Evolutionary conservation across 2,888 invertebrate genomes (phyloP).

Genomic region (Sclerodermus sp.): DNA sequence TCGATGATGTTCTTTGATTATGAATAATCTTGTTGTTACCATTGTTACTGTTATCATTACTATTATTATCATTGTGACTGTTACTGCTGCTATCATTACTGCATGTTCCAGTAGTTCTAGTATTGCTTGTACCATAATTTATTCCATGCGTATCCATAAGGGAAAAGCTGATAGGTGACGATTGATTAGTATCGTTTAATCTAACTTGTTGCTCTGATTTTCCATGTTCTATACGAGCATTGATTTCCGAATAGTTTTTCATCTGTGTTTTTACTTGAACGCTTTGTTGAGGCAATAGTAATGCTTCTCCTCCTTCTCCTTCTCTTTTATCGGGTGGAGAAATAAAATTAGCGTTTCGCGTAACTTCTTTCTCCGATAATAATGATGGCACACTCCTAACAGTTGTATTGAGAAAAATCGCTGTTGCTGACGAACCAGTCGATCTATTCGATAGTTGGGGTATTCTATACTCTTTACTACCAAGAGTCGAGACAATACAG

Average conservation of each 20-base stretch:
- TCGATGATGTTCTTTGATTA: slow-evolving; percentile 39
- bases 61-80: too few species aligned
- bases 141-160: slow-evolving; percentile 72
- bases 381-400: slow-evolving; percentile 41
- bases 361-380: slow-evolving; percentile 55
- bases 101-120: slow-evolving; percentile 24
- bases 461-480: slow-evolving; percentile 67
- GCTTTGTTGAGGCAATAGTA: slow-evolving; percentile 26
- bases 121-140: slow-evolving; percentile 64
- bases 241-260: slow-evolving; percentile 74
- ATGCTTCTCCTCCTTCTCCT: too few species aligned
- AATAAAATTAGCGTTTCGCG: slow-evolving; percentile 61
- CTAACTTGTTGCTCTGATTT: slow-evolving; percentile 58
- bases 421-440: slow-evolving; percentile 47
- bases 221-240: slow-evolving; percentile 50
- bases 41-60: slow-evolving; percentile 21
- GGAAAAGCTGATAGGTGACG: slow-evolving; percentile 76
- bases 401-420: slow-evolving; percentile 47
- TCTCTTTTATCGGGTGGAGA: slow-evolving; percentile 60
- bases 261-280: slow-evolving; percentile 78
- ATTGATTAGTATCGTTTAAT: slow-evolving; percentile 67
- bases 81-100: slow-evolving; percentile 30
- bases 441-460: slow-evolving; percentile 62
- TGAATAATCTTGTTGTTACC: slow-evolving; percentile 36
- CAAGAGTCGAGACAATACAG: slow-evolving; percentile 73